These are phyloP conservation scores for Acanthosepion esculentum DNA, from an alignment of 2,888 invertebrate species.

Conservation along the genomic window DNA sequence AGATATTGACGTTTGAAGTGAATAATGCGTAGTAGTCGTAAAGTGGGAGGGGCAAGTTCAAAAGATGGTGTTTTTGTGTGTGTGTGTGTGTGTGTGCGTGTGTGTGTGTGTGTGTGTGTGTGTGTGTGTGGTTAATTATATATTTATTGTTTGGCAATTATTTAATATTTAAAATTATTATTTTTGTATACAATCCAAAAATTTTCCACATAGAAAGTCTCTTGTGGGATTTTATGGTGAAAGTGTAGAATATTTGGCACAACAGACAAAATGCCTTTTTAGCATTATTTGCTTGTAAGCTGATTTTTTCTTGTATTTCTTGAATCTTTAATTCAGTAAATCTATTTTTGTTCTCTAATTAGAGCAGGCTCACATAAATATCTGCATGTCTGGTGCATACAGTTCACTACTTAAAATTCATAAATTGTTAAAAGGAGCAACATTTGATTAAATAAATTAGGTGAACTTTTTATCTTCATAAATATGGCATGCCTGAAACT, in stretches of 20 bases:
- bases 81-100: background rate
- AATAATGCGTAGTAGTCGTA: slow-evolving; percentile 41
- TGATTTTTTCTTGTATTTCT: background rate
- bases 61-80: background rate
- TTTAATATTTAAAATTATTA: background rate
- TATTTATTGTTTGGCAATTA: background rate
- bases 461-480: no score
- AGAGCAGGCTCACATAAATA: background rate
- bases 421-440: no score
- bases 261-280: slow-evolving; percentile 33
- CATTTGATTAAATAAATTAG: no score
- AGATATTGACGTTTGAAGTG: slow-evolving; percentile 35
- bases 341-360: background rate
- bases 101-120: background rate
- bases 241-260: background rate
- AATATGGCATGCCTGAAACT: background rate
- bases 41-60: slow-evolving; percentile 40
- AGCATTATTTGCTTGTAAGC: background rate
- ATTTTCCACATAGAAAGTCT: background rate
- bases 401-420: no score
- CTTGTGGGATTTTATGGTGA: background rate
- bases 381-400: background rate
- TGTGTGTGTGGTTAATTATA: background rate
- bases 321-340: background rate
- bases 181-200: background rate